Evolutionary conservation across 2,113 vertebrate genomes (phyloP), one percentile per base, ranked within the genome.

Genomic region (Grammomys dolichurus): DNA sequence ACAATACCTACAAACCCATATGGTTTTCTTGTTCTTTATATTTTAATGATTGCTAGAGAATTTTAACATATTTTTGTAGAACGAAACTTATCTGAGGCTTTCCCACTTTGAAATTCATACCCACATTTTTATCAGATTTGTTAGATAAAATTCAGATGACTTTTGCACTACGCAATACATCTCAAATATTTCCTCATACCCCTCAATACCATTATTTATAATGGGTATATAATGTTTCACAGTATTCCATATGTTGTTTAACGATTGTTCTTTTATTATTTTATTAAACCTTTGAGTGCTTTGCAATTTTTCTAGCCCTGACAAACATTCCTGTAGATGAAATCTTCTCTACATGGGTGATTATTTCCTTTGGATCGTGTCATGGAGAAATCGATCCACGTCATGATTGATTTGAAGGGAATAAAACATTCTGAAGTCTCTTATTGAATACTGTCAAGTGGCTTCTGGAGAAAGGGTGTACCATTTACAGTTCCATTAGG

Each of bases 331-430:
- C 58, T 80, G 20, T 31, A 51, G 12, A 85, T 36, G 60, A 75
- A 81, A 33, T n/a, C 24, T 90, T 78, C 2, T 87, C 54, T 87
- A n/a, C 33, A 40, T 17, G 6, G n/a, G 33, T 90, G 89, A 87
- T 90, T 94, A 40, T 69, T 95, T 90, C 54, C 40, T 96, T 90
- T 76, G 33, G 58, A 48, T 36, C 51, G 13, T 63, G 69, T 88
- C 72, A 43, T 63, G 19, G 28, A 26, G 90, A 65, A 92, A 90
- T 58, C 81, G 89, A 91, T 80, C 81, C 46, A 17, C 40, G 33
- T 69, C 87, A 90, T 88, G 36, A 88, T 51, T 80, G 31, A 95
- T 89, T 88, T 36, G 33, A 88, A 95, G 43, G 40, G 56, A 9
- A 69, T 69, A n/a, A 89, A 72, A 78, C 56, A 95, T 73, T 90